A percentile compares a stretch with the other conserved stretches of the same genome.
phyloP scores from a whole-genome alignment of 2,888 invertebrate genomes.

The Acleris emargana region DNA sequence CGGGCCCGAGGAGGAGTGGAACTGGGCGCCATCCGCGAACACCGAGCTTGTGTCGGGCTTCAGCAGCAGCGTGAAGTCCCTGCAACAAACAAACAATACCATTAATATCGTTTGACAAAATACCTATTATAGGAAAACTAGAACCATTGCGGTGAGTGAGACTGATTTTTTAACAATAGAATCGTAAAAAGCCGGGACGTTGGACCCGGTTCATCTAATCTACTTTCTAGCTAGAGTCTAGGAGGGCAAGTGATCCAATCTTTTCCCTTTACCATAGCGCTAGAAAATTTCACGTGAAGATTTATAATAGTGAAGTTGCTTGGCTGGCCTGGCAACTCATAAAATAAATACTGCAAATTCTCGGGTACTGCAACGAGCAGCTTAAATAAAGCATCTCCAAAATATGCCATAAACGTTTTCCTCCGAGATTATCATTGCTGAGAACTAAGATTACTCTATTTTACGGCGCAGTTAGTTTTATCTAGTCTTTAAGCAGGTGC shows the following conservation, averaged over 20 bases:
- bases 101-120: slow-evolving; percentile 17
- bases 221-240: too few species aligned
- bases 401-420: neutral
- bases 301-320: neutral
- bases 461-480: slow-evolving; percentile 30
- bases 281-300: too few species aligned
- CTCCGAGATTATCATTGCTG: neutral
- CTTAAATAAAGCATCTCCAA: slow-evolving; percentile 4
- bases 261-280: too few species aligned
- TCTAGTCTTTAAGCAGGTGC: slow-evolving; percentile 31
- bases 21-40: slow-evolving; percentile 89
- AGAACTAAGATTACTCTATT: slow-evolving; percentile 22
- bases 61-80: slow-evolving; percentile 89
- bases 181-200: too few species aligned
- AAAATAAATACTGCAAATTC: slow-evolving; percentile 1
- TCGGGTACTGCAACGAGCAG: neutral
- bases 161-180: too few species aligned
- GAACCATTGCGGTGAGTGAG: too few species aligned
- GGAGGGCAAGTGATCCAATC: too few species aligned
- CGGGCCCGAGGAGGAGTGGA: slow-evolving; percentile 88
- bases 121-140: neutral
- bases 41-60: slow-evolving; percentile 88
- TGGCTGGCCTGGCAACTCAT: neutral
- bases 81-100: slow-evolving; percentile 60
- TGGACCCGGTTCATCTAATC: too few species aligned